These are phyloP conservation scores for Gnathonemus echidnorhynchus DNA, from an alignment of 2,113 vertebrate species.

Conservation along the genomic window DNA sequence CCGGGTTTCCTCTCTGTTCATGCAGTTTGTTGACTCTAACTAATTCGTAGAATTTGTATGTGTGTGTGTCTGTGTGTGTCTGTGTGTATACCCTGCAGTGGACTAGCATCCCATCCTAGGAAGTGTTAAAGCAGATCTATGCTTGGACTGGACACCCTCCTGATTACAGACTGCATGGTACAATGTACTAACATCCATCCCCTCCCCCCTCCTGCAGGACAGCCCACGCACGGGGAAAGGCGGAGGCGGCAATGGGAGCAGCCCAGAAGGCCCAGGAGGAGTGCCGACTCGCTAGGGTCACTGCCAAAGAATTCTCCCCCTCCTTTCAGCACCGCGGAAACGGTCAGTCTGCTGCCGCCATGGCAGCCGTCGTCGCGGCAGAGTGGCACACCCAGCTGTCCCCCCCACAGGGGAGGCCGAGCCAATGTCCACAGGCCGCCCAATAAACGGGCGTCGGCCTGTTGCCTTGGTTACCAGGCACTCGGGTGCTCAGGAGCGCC, in stretches of 20 bases:
- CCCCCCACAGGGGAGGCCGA: background rate
- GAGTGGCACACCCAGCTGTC: background rate
- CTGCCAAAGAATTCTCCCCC: constrained; percentile 96
- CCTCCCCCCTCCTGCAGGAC: constrained; percentile 63
- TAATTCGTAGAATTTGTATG: background rate
- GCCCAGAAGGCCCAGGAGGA: constrained; percentile 89
- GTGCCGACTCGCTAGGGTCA: constrained; percentile 84
- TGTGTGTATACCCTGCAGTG: background rate
- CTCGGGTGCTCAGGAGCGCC: background rate
- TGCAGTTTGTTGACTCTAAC: background rate
- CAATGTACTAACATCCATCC: constrained; percentile 12
- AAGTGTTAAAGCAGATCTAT: background rate
- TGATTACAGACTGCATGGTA: background rate
- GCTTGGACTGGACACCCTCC: constrained; percentile 6
- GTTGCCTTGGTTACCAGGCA: background rate
- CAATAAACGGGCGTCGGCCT: background rate
- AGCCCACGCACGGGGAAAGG: constrained; percentile 89
- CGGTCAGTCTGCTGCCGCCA: constrained; percentile 63
- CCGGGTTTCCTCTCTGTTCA: background rate
- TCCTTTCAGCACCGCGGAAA: constrained; percentile 94
- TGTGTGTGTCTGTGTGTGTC: background rate
- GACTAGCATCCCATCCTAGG: background rate
- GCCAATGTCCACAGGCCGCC: background rate
- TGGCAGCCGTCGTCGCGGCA: background rate
- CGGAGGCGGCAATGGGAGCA: constrained; percentile 80